A percentile compares a stretch with the other conserved stretches of the same genome.
phyloP scores from a whole-genome alignment of 2,888 invertebrate species.

The Eupithecia vulgata region DNA sequence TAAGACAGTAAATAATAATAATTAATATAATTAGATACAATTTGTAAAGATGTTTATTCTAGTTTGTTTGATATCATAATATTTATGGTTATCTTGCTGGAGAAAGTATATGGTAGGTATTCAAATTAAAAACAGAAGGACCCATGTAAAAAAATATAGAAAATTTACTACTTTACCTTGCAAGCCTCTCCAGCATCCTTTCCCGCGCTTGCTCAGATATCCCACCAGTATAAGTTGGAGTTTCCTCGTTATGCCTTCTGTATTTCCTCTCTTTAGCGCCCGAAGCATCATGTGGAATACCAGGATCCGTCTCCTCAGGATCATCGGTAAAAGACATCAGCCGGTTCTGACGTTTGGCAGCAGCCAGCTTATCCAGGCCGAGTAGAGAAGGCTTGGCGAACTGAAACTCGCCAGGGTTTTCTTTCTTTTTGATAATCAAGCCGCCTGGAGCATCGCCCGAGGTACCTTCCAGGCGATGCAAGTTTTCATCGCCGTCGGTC shows the following conservation, averaged over 20 bases:
- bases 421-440: conserved; percentile 87
- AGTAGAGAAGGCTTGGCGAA: conserved; percentile 90
- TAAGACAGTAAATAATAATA: too few species aligned
- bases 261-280: conserved; percentile 85
- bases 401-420: conserved; percentile 86
- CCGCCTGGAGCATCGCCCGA: conserved; percentile 87
- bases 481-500: conserved; percentile 81
- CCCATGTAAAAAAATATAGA: neutral
- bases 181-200: conserved; percentile 87
- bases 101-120: neutral
- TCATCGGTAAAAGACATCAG: conserved; percentile 86
- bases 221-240: conserved; percentile 97
- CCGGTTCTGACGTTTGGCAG: conserved; percentile 87
- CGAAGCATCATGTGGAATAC: conserved; percentile 51
- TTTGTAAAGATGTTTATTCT: neutral
- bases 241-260: conserved; percentile 92
- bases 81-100: neutral
- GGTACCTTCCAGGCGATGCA: conserved; percentile 90
- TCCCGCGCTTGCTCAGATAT: conserved; percentile 91
- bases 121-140: neutral
- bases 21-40: too few species aligned
- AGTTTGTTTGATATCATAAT: neutral
- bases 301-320: conserved; percentile 59
- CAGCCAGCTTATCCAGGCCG: conserved; percentile 93
- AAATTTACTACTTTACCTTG: conserved; percentile 71